Conservation (phyloP, 2,797 vertebrate genomes). For the Sternarchorhynchus goeldii region DNA sequence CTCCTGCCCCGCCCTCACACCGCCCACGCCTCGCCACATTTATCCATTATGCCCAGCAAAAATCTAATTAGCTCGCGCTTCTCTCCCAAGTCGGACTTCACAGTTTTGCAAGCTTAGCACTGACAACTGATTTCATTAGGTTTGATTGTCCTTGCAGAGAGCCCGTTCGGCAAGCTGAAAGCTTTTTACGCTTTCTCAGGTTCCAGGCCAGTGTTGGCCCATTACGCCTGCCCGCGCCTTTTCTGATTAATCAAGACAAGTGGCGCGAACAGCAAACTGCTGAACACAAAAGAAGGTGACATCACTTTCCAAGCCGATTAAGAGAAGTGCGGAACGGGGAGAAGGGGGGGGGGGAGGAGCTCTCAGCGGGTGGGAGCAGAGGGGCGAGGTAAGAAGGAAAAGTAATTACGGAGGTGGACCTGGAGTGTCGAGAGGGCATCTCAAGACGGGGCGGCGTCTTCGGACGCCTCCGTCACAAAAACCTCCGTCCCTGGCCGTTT, state of each 20-base stretch:
- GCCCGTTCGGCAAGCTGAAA: slow-evolving; percentile 82
- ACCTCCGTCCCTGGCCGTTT: neutral
- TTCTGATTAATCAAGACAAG: slow-evolving; percentile 88
- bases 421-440: slow-evolving; percentile 20
- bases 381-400: slow-evolving; percentile 36
- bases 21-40: slow-evolving; percentile 77
- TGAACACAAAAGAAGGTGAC: slow-evolving; percentile 88
- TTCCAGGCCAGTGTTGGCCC: slow-evolving; percentile 82
- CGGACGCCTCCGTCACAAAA: neutral
- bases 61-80: slow-evolving; percentile 90
- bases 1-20: slow-evolving; percentile 18
- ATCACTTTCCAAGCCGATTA: slow-evolving; percentile 80
- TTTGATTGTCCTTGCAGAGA: slow-evolving; percentile 83
- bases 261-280: slow-evolving; percentile 85
- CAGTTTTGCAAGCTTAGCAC: slow-evolving; percentile 90
- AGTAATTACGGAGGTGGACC: slow-evolving; percentile 47
- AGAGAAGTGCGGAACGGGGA: slow-evolving; percentile 63
- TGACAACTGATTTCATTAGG: slow-evolving; percentile 91
- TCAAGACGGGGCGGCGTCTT: slow-evolving; percentile 2
- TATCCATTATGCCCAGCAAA: slow-evolving; percentile 87
- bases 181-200: slow-evolving; percentile 81
- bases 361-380: slow-evolving; percentile 7
- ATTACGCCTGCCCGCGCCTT: slow-evolving; percentile 78
- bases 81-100: slow-evolving; percentile 88
- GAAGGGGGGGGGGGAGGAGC: slow-evolving; percentile 19